Evolutionary conservation across 2,113 vertebrate species (phyloP), one percentile per base, ranked within the genome.

Genomic region (Anguilla japonica): DNA sequence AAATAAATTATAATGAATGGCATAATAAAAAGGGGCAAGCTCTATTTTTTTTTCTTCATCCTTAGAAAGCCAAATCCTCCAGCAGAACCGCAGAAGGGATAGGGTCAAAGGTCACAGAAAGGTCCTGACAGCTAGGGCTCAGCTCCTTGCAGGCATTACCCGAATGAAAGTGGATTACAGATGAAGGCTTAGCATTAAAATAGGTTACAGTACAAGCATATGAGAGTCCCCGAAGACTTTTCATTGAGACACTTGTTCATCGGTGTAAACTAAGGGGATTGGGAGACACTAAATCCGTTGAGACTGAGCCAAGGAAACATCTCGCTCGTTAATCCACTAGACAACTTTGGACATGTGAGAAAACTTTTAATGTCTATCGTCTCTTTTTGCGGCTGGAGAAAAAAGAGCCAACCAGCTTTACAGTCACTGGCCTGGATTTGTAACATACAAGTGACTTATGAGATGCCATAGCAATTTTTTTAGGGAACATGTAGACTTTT

Each of bases 151-250:
- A 34, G 26, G 71, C 9, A n/a, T 75, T 75, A 34, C n/a, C 71
- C 11, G 29, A 75, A 75, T 75, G 71, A 75, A 75, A 75, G 71
- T 75, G 71, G 71, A 75, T 75, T 75, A 75, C 71, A 75, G 11
- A 75, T 82, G 46, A 82, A 50, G 81, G 81, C 81, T 82, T 82
- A 82, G 22, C 22, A 43, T 50, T 15, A 82, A 82, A 82, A 82
- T 53, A 53, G 26, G 81, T 15, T 82, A 82, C 43, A 50, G 41
- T 82, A 46, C 41, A 46, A 46, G 18, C 18, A 43, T 82, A 46
- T 82, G 16, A 43, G 41, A 50, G 39, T 50, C 53, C 18, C 26
- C n/a, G 11, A n/a, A n/a, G 81, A 43, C 46, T n/a, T 82, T 82
- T 50, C n/a, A 13, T 43, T 53, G 46, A 82, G 26, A 75, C 71